These are phyloP conservation scores for Patella depressa DNA, from an alignment of 2,888 invertebrate species.

Conservation along the genomic window DNA sequence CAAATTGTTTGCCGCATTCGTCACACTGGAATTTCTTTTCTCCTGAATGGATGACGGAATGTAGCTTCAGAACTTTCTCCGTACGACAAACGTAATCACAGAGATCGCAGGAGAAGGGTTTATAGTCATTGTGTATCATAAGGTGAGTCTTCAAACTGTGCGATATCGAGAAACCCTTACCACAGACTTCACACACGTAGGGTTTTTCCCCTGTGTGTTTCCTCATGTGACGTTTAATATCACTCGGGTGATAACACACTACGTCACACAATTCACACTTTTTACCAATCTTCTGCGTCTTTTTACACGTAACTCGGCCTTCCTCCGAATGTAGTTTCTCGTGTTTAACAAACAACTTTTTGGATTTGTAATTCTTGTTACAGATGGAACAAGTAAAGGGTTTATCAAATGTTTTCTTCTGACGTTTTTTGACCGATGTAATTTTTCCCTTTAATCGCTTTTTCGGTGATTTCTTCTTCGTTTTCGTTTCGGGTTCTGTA, in stretches of 20 bases:
- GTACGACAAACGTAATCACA: not conserved
- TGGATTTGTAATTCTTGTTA: too few species aligned
- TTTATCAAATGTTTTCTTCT: too few species aligned
- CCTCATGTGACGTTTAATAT: not conserved
- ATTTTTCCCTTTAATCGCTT: too few species aligned
- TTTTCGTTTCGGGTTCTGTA: too few species aligned
- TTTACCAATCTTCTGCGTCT: too few species aligned
- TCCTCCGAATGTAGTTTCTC: too few species aligned
- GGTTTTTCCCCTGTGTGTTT: not conserved
- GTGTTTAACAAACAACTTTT: too few species aligned
- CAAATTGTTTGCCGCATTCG: not conserved
- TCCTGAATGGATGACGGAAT: not conserved
- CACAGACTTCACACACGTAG: not conserved
- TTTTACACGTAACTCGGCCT: too few species aligned
- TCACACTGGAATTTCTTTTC: constrained; percentile 8
- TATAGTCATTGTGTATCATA: not conserved
- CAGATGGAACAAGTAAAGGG: too few species aligned
- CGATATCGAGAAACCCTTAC: not conserved
- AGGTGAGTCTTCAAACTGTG: not conserved
- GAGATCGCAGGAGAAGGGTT: not conserved
- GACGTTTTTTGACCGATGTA: too few species aligned
- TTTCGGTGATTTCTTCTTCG: too few species aligned
- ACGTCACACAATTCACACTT: not conserved
- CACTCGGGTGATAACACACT: not conserved
- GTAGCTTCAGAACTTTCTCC: not conserved